Percentiles rank a stretch among this genome's conserved stretches.
Conservation (phyloP, 2,113 vertebrate species). For the Chitala chitala region DNA sequence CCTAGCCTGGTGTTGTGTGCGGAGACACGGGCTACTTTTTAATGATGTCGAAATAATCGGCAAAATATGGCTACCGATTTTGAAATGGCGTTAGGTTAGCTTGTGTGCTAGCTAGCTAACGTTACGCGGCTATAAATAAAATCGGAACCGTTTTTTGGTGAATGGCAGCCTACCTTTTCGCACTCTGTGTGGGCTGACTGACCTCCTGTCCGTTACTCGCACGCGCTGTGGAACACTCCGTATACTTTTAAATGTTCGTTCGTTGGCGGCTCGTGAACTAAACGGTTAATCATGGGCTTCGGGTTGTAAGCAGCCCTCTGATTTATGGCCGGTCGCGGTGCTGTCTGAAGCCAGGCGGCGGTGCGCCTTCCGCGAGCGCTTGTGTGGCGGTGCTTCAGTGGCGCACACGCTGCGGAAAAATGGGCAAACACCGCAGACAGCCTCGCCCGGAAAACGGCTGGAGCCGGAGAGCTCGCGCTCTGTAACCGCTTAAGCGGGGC, state of each 20-base stretch:
- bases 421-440: not conserved
- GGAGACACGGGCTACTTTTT: constrained; percentile 46
- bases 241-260: not conserved
- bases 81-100: constrained; percentile 70
- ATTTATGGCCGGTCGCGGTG: constrained; percentile 9
- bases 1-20: not conserved
- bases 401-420: not conserved
- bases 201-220: constrained; percentile 1
- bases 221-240: not conserved
- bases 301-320: not conserved
- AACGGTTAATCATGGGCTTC: not conserved
- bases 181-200: too few species aligned
- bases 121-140: not conserved
- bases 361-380: not conserved
- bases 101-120: constrained; percentile 2
- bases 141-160: not conserved
- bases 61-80: constrained; percentile 76
- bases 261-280: not conserved
- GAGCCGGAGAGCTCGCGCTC: not conserved
- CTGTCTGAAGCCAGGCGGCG: too few species aligned
- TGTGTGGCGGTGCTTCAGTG: not conserved
- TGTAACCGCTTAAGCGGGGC: not conserved
- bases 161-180: not conserved
- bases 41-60: constrained; percentile 69
- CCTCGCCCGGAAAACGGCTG: constrained; percentile 6